A percentile compares a stretch with the other conserved stretches of the same genome.
phyloP scores from a whole-genome alignment of 2,888 invertebrate genomes.

The Hyalella azteca region DNA sequence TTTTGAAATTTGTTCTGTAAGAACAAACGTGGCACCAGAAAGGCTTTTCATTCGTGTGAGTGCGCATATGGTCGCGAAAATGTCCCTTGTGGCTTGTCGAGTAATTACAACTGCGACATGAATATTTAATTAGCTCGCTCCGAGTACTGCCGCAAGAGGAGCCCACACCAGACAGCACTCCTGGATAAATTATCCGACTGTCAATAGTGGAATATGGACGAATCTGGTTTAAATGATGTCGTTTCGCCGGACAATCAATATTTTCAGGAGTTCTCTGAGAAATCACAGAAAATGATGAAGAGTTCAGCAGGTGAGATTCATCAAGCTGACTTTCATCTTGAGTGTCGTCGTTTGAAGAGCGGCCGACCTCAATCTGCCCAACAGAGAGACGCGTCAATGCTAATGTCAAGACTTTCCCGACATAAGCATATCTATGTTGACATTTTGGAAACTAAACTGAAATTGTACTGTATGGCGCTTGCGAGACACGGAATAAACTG shows the following conservation, averaged over 20 bases:
- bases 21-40: constrained; percentile 47
- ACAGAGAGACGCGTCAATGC: constrained; percentile 15
- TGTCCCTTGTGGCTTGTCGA: constrained; percentile 5
- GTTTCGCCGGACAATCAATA: too few species aligned
- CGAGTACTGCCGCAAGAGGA: not conserved
- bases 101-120: not conserved
- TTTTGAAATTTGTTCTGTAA: constrained; percentile 44
- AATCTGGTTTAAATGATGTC: too few species aligned
- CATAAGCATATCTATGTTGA: too few species aligned
- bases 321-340: not conserved
- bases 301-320: not conserved
- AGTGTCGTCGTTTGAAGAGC: not conserved
- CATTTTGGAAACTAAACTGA: too few species aligned
- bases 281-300: not conserved
- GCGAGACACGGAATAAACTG: too few species aligned
- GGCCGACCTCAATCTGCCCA: constrained; percentile 2
- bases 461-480: too few species aligned
- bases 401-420: too few species aligned
- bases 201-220: too few species aligned
- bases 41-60: constrained; percentile 47
- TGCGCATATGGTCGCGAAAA: constrained; percentile 2
- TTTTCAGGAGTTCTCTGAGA: not conserved
- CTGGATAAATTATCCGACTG: too few species aligned
- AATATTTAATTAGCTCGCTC: not conserved
- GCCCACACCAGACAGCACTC: too few species aligned